phyloP scores from a whole-genome alignment of 2,888 invertebrate genomes.

The Cephus spinipes region DNA sequence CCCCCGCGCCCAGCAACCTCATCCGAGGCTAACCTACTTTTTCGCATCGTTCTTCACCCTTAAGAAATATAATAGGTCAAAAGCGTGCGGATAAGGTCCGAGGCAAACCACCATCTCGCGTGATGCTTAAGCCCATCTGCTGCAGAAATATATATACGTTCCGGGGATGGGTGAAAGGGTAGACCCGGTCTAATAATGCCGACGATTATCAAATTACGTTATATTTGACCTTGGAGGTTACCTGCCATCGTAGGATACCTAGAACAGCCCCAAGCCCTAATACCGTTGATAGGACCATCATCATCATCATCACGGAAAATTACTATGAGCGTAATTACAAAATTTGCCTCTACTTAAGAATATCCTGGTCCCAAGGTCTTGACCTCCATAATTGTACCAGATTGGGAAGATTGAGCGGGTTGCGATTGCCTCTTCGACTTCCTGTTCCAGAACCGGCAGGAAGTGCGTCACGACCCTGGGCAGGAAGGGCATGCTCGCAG shows the following conservation, averaged over 20 bases:
- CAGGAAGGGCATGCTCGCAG: conserved; percentile 49
- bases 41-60: not conserved
- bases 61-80: not conserved
- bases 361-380: not conserved
- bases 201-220: not conserved
- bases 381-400: not conserved
- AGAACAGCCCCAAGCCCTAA: not conserved
- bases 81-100: not conserved
- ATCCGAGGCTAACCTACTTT: not conserved
- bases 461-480: not conserved
- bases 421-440: not conserved
- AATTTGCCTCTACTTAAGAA: not conserved
- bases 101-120: not conserved
- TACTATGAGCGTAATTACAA: not conserved
- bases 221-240: not conserved
- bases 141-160: not conserved
- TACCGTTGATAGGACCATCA: not conserved
- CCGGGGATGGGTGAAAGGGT: not conserved
- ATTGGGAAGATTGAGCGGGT: not conserved
- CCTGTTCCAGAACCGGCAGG: not conserved
- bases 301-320: not conserved
- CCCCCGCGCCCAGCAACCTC: not conserved
- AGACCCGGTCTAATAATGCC: not conserved
- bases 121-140: not conserved
- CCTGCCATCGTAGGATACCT: not conserved